These are phyloP conservation scores for Agriotes lineatus DNA, from an alignment of 2,888 invertebrate species.

Conservation along the genomic window DNA sequence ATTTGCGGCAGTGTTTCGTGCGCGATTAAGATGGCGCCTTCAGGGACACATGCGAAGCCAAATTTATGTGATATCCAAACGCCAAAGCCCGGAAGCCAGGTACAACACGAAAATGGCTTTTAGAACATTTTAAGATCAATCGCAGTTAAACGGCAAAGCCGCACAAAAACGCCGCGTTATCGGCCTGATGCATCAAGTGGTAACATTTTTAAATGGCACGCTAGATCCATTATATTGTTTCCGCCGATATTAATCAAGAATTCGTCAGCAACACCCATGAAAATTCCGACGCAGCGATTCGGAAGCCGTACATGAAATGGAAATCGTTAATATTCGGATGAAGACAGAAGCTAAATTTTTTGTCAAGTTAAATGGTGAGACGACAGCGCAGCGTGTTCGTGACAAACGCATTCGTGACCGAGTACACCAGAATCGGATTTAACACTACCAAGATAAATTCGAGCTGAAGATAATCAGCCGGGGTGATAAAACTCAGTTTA, in stretches of 20 bases:
- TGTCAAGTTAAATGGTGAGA: not conserved
- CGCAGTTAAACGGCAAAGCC: constrained; percentile 25
- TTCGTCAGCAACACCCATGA: constrained; percentile 22
- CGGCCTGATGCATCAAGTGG: constrained; percentile 26
- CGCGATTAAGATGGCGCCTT: constrained; percentile 26
- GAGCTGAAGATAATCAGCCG: too few relatives aligned
- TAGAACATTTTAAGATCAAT: constrained; percentile 31
- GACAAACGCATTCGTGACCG: not conserved
- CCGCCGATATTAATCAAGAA: constrained; percentile 31
- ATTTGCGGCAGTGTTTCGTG: constrained; percentile 33
- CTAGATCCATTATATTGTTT: constrained; percentile 35
- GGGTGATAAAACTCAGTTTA: too few relatives aligned
- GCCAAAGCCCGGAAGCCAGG: constrained; percentile 11
- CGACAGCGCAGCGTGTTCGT: not conserved
- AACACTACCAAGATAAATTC: not conserved
- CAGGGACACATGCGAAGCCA: constrained; percentile 18
- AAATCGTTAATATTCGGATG: not conserved
- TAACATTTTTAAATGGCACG: constrained; percentile 33
- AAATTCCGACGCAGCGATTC: not conserved
- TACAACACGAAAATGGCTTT: constrained; percentile 17
- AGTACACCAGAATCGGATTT: not conserved
- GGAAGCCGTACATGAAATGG: not conserved
- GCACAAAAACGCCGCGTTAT: constrained; percentile 27
- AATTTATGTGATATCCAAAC: constrained; percentile 34
- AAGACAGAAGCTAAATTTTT: not conserved